Evolutionary conservation across 1,140 invertebrate genomes (phyloP).

Genomic region (Drosophila ogumai): DNA sequence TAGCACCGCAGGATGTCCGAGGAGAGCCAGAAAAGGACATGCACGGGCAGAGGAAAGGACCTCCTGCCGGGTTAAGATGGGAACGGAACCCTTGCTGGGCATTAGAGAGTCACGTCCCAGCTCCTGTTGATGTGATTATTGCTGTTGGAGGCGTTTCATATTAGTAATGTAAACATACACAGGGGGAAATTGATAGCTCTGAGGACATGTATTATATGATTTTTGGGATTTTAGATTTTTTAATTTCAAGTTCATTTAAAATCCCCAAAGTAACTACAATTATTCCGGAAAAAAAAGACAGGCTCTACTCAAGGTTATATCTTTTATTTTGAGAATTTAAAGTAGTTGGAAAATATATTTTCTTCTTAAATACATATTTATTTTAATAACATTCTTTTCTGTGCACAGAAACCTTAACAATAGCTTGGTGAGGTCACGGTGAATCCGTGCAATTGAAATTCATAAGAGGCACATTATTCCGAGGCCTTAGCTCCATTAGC

Average conservation of each 20-base stretch:
- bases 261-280: too few relatives aligned
- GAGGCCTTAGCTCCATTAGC: constrained; percentile 60
- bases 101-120: constrained; percentile 67
- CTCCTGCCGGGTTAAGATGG: constrained; percentile 21
- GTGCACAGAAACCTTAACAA: neutral
- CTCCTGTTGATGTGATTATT: constrained; percentile 60
- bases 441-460: constrained; percentile 72
- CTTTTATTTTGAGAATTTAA: too few relatives aligned
- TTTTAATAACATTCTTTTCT: neutral
- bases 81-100: constrained; percentile 56
- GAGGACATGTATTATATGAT: too few relatives aligned
- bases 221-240: too few relatives aligned
- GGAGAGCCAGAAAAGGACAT: constrained; percentile 46
- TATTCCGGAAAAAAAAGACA: too few relatives aligned
- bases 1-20: constrained; percentile 73
- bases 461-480: constrained; percentile 55
- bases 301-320: too few relatives aligned
- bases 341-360: too few relatives aligned
- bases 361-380: too few relatives aligned
- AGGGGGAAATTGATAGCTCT: neutral
- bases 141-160: constrained; percentile 65
- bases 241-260: too few relatives aligned
- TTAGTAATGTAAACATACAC: constrained; percentile 77
- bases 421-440: neutral
- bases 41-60: constrained; percentile 13